phyloP scores from a whole-genome alignment of 2,888 invertebrate species.

The Eristalis arbustorum region DNA sequence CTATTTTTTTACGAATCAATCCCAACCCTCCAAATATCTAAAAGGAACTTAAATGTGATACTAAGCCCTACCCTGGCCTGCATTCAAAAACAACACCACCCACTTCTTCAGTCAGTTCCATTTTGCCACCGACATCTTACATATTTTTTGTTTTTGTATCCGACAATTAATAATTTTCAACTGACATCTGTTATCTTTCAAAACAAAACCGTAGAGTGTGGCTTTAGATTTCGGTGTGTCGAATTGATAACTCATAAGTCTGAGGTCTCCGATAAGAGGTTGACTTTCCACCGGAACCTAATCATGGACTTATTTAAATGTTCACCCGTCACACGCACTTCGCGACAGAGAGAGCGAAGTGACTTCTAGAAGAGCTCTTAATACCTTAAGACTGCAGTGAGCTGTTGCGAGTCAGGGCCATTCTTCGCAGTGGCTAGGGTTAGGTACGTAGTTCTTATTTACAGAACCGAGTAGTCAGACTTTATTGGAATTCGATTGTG shows the following conservation, averaged over 20 bases:
- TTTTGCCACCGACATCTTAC: not conserved
- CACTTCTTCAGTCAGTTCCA: not conserved
- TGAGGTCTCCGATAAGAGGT: not conserved
- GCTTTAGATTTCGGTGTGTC: conserved; percentile 19
- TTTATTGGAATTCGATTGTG: not conserved
- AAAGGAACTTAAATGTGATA: conserved; percentile 18
- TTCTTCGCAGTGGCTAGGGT: too few relatives aligned
- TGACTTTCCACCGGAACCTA: conserved; percentile 12
- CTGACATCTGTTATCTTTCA: conserved; percentile 44
- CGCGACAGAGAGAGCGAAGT: not conserved
- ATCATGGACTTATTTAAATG: conserved; percentile 33
- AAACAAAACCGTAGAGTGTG: conserved; percentile 8
- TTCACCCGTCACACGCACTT: not conserved
- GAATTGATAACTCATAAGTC: conserved; percentile 12
- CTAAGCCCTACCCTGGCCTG: not conserved
- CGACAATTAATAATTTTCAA: conserved; percentile 42
- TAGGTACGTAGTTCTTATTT: not conserved
- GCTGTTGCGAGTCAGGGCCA: not conserved
- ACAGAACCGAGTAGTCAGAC: not conserved
- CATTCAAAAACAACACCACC: not conserved
- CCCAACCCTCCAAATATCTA: too few relatives aligned
- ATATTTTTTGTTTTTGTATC: not conserved
- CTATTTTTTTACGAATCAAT: too few relatives aligned
- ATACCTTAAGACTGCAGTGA: conserved; percentile 3
- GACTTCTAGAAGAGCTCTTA: not conserved